Conservation (phyloP, 1,140 invertebrate genomes). For the Euschistus heros region DNA sequence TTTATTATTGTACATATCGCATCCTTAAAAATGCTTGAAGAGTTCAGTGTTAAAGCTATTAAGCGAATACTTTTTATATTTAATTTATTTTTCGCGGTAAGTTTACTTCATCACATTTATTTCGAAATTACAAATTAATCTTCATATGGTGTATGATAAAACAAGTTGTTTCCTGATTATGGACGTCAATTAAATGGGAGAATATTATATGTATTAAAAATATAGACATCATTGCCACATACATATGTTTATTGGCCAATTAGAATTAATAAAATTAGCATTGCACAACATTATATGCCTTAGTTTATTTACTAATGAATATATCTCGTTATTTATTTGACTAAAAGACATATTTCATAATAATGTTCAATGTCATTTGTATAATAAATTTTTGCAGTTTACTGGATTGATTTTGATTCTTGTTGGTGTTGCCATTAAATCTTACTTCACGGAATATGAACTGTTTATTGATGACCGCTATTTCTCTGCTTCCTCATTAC, state of each 20-base stretch:
- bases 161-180: too few relatives aligned
- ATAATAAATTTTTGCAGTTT: slow-evolving; percentile 28
- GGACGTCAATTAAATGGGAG: too few relatives aligned
- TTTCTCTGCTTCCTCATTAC: slow-evolving; percentile 36
- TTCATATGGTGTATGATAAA: not conserved
- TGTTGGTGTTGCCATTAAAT: slow-evolving; percentile 33
- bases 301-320: not conserved
- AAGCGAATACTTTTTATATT: slow-evolving; percentile 42
- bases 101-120: slow-evolving; percentile 20
- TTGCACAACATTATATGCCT: not conserved
- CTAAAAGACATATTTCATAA: slow-evolving; percentile 1
- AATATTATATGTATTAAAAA: not conserved
- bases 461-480: slow-evolving; percentile 34
- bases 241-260: not conserved
- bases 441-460: slow-evolving; percentile 35
- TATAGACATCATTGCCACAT: not conserved
- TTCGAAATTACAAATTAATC: not conserved
- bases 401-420: slow-evolving; percentile 33
- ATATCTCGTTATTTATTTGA: not conserved
- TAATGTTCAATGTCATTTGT: not conserved
- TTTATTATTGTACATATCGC: too few relatives aligned
- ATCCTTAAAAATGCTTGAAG: too few relatives aligned
- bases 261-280: not conserved
- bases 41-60: slow-evolving; percentile 27
- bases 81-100: slow-evolving; percentile 43